A percentile compares a stretch with the other conserved stretches of the same genome.
phyloP scores from a whole-genome alignment of 2,888 invertebrate species.

The Elaeidobius kamerunicus region DNA sequence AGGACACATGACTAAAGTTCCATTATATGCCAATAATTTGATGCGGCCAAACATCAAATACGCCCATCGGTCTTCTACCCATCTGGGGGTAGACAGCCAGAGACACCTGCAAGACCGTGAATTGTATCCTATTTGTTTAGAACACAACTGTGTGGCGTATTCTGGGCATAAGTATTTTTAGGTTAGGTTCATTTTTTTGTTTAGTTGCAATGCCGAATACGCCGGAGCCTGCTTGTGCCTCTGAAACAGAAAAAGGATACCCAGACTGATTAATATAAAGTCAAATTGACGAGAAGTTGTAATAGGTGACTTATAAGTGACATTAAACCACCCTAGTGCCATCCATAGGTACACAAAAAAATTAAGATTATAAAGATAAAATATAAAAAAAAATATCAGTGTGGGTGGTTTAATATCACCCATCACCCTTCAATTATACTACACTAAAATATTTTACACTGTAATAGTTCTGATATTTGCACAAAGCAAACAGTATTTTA shows the following conservation, averaged over 20 bases:
- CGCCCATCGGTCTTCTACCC: slow-evolving; percentile 49
- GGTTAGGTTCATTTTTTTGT: slow-evolving; percentile 18
- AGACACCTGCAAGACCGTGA: slow-evolving; percentile 50
- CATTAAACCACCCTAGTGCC: no score
- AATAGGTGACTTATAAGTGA: no score
- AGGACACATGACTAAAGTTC: slow-evolving; percentile 38
- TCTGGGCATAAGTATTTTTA: slow-evolving; percentile 42
- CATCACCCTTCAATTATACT: no score
- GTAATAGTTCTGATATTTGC: no score
- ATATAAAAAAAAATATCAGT: no score
- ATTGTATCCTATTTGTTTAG: slow-evolving; percentile 18
- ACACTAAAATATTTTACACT: no score
- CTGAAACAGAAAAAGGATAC: slow-evolving; percentile 65
- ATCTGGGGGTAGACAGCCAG: slow-evolving; percentile 47
- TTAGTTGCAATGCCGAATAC: slow-evolving; percentile 31
- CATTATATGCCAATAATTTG: slow-evolving; percentile 40
- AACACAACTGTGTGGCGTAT: slow-evolving; percentile 43
- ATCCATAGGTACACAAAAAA: no score
- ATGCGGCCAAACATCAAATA: slow-evolving; percentile 44
- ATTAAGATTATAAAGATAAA: no score
- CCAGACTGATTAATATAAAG: slow-evolving; percentile 52
- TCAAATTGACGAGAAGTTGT: no score
- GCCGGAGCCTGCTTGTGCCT: slow-evolving; percentile 77
- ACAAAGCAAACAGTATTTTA: no score
- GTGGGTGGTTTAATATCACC: no score